These are phyloP conservation scores for Ranitomeya imitator DNA, from an alignment of 2,113 vertebrate genomes.

Conservation along the genomic window DNA sequence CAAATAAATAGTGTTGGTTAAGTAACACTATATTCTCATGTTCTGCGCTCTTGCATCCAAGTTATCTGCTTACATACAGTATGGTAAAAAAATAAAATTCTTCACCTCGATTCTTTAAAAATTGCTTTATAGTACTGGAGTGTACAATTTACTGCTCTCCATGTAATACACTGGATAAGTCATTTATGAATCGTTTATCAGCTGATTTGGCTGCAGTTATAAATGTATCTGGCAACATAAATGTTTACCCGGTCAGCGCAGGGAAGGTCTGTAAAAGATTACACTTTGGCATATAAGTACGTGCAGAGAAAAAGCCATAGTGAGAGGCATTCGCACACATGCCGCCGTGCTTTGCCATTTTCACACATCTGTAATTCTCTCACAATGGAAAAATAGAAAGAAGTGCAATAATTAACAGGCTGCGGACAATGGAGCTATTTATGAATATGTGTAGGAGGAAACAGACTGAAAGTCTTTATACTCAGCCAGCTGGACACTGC, in stretches of 20 bases:
- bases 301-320: not conserved
- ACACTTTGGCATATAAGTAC: not conserved
- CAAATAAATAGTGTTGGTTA: too few species aligned
- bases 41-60: too few species aligned
- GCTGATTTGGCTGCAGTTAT: not conserved
- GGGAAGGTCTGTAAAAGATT: constrained; percentile 24
- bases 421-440: constrained; percentile 26
- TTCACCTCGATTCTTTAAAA: not conserved
- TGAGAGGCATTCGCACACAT: not conserved
- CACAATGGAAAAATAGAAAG: constrained; percentile 8
- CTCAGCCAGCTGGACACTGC: constrained; percentile 1
- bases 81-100: too few species aligned
- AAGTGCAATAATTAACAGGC: constrained; percentile 9
- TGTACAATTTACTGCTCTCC: constrained; percentile 7
- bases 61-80: too few species aligned
- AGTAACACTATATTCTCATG: too few species aligned
- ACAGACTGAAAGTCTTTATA: not conserved
- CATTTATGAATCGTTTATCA: constrained; percentile 21
- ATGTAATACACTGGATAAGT: not conserved
- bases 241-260: not conserved
- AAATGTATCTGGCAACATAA: not conserved
- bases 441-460: constrained; percentile 14
- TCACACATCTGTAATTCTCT: constrained; percentile 1
- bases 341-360: not conserved
- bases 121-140: not conserved